phyloP scores from a whole-genome alignment of 1,140 invertebrate species.

The Diabrotica undecimpunctata region DNA sequence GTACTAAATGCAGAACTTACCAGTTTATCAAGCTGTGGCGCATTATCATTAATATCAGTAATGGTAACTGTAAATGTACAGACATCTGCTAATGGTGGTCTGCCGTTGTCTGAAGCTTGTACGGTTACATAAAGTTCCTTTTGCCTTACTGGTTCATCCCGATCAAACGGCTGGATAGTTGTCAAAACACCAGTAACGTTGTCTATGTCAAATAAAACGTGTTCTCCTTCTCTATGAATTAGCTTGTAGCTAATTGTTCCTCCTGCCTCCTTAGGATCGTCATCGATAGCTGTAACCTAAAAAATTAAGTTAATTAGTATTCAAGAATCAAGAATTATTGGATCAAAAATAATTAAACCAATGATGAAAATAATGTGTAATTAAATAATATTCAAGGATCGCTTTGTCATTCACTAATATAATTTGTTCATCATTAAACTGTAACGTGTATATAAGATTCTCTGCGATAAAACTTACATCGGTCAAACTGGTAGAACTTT shows the following conservation, averaged over 20 bases:
- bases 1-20: constrained; percentile 19
- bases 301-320: constrained; percentile 22
- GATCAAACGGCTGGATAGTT: constrained; percentile 72
- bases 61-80: constrained; percentile 86
- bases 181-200: constrained; percentile 68
- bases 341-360: too few relatives aligned
- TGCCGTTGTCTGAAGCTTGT: constrained; percentile 81
- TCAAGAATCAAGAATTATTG: background rate
- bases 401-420: too few relatives aligned
- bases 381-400: background rate
- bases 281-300: constrained; percentile 53
- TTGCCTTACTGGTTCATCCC: constrained; percentile 80
- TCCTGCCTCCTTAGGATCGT: constrained; percentile 67
- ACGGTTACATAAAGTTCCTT: constrained; percentile 79
- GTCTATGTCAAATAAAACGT: constrained; percentile 75
- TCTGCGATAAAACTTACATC: too few relatives aligned
- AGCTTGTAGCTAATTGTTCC: constrained; percentile 78
- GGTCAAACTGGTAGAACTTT: too few relatives aligned
- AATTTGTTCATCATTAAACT: too few relatives aligned
- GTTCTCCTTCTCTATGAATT: constrained; percentile 63
- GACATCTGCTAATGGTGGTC: constrained; percentile 76
- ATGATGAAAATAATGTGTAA: background rate
- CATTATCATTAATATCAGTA: constrained; percentile 84
- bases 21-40: constrained; percentile 81
- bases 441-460: too few relatives aligned